These are phyloP conservation scores for Eupithecia centaureata DNA, from an alignment of 2,888 invertebrate genomes.

Conservation along the genomic window DNA sequence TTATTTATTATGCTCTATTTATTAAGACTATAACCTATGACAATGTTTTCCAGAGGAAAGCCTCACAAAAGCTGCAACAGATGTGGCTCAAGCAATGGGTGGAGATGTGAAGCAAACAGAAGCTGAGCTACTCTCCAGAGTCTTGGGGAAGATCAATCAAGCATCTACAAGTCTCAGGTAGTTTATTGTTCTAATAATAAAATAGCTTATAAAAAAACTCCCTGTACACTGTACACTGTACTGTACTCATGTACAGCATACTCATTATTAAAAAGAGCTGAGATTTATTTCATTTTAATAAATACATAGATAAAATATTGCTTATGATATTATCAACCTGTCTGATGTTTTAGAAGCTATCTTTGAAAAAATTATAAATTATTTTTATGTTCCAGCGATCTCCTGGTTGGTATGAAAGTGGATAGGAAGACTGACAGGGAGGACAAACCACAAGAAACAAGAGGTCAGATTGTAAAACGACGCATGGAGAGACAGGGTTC, in stretches of 20 bases:
- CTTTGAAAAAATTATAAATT: too few species aligned
- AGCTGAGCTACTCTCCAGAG: constrained; percentile 88
- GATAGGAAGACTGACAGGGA: constrained; percentile 81
- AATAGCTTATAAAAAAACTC: background rate
- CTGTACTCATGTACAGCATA: too few species aligned
- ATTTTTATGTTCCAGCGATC: constrained; percentile 79
- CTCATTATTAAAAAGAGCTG: background rate
- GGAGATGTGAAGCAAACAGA: constrained; percentile 88
- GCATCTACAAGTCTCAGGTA: constrained; percentile 73
- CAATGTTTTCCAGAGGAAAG: constrained; percentile 62
- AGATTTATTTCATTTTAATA: too few species aligned
- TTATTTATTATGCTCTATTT: too few species aligned
- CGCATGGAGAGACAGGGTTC: constrained; percentile 61
- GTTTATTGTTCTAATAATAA: background rate
- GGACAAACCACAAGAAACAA: constrained; percentile 52
- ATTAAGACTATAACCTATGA: background rate
- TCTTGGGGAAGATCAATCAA: constrained; percentile 83
- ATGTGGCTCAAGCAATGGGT: constrained; percentile 88
- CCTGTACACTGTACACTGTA: too few species aligned
- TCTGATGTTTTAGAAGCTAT: background rate
- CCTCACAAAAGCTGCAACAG: constrained; percentile 86
- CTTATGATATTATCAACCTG: too few species aligned
- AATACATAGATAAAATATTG: too few species aligned
- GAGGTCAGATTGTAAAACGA: constrained; percentile 83
- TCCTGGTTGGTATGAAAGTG: constrained; percentile 91